Base-by-base conservation (phyloP, 2,888 invertebrate species). In the Eupeodes latifasciatus region DNA sequence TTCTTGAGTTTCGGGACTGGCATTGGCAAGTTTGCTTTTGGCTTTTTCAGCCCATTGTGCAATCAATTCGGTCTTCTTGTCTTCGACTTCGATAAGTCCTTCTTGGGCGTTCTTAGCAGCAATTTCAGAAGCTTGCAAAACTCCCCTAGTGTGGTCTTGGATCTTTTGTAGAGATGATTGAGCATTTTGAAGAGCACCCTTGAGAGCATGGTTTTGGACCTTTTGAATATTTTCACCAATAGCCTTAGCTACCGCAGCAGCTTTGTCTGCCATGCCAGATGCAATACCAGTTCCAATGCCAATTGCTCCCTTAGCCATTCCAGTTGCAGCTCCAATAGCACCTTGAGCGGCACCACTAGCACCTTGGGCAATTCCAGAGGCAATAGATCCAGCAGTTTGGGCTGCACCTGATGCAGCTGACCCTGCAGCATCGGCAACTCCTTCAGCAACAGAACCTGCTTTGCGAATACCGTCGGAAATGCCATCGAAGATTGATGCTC, bases 31-130 rank as follows among this genome's bases (percentile, higher is more conserved):
- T 62, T 87, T 84, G 0, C 44, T 9, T 14, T 36, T 53, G 9
- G 79, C 79, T 12, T 67, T 40, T 1, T 80, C 49, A n/a, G 76
- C 14, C 87, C 84, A 87, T n/a, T 49, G 11, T 5, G 61, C 9
- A 7, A 87, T 77, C 12, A 47, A 16, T 27, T 55, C 78, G 14
- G 69, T 16, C n/a, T 69, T 44, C 12, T 77, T 27, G 2, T 27
- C 27, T 44, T 74, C 80, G 1, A 83, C 0, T 10, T 83, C 72
- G 16, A 66, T n/a, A 10, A 83, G 12, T 11, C 44, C 66, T 4
- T 76, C 27, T 16, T 36, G 3, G 0, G 62, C 14, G 3, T 76
- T 69, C 9, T 64, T 44, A 12, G 57, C 66, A 27, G 62, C 62
- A 27, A 19, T 11, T 75, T 85, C 75, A 40, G 71, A 11, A 49